Base-by-base conservation (phyloP, 2,888 invertebrate genomes). In the Keiferia lycopersicella region DNA sequence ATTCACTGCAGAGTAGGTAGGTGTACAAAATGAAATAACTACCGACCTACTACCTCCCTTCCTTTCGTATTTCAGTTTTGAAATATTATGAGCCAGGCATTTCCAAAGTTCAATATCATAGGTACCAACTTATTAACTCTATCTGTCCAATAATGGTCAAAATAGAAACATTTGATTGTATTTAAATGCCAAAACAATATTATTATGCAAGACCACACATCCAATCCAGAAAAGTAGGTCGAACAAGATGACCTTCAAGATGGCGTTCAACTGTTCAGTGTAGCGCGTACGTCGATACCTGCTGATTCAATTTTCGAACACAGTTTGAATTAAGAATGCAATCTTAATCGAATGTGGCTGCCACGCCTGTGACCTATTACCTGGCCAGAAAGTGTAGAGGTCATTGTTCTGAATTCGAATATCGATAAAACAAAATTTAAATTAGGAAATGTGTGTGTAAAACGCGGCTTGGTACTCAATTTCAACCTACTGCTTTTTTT, bases 301-400 rank as follows among this genome's bases (percentile, higher is more conserved):
- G 89, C 89, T 89, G 89, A 86, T 89, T 88, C 86, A 86, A 88
- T 86, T 87, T 84, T 84, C 79, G 82, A 84, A 88, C 85, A 87
- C 86, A 82, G 83, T 86, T 83, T 81, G 77, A 84, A 86, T 84
- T 83, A 83, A 76, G 81, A 84, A 83, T 77, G 76, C 81, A 79
- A 83, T 79, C 77, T 80, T 82, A 81, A 83, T 83, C 82, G 79
- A 77, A 51, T 65, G 64, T 65, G 66, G 74, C 67, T 71, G 75
- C 80, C 83, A 84, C 86, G 83, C 87, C 87, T 79, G 76, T 77
- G 79, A 86, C 84, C 86, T 87, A 75, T 86, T 80, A n/a, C 73
- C 73, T 68, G 77, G 77, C 79, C 76, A 80, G 74, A 14, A 26
- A 53, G 22, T 75, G 30, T 62, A 71, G 73, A 78, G 77, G 75